These are phyloP conservation scores for Malthinus flaveolus DNA, from an alignment of 2,888 invertebrate species.

Conservation along the genomic window DNA sequence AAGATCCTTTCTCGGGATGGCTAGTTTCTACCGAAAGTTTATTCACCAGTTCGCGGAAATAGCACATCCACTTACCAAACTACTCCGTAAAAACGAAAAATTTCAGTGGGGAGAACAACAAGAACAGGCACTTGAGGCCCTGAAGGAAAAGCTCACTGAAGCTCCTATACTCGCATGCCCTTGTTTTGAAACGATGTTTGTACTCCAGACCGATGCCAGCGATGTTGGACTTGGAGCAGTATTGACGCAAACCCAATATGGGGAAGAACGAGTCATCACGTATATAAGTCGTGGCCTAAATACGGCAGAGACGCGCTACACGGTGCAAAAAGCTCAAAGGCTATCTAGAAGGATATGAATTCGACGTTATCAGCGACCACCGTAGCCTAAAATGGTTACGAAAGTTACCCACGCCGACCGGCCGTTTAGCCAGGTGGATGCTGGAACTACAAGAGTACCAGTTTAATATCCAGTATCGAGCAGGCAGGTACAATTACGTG, in stretches of 20 bases:
- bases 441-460: constrained; percentile 19
- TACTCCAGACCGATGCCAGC: constrained; percentile 11
- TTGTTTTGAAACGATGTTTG: neutral
- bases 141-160: neutral
- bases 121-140: neutral
- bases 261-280: constrained; percentile 6
- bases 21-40: constrained; percentile 28
- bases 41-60: neutral
- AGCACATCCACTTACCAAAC: neutral
- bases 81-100: neutral
- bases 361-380: constrained; percentile 4
- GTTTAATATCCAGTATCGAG: constrained; percentile 18
- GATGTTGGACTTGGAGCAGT: constrained; percentile 8
- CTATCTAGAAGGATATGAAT: neutral
- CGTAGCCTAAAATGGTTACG: constrained; percentile 12
- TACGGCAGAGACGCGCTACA: constrained; percentile 15
- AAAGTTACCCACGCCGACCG: constrained; percentile 6
- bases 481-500: constrained; percentile 11
- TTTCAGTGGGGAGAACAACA: neutral
- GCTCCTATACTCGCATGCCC: constrained; percentile 2
- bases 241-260: neutral
- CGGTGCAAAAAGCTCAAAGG: neutral
- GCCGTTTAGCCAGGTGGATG: constrained; percentile 16
- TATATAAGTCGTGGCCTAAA: constrained; percentile 11
- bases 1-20: constrained; percentile 27